These are phyloP conservation scores for Corydoras sp. DNA, from an alignment of 2,113 vertebrate species.

Conservation along the genomic window DNA sequence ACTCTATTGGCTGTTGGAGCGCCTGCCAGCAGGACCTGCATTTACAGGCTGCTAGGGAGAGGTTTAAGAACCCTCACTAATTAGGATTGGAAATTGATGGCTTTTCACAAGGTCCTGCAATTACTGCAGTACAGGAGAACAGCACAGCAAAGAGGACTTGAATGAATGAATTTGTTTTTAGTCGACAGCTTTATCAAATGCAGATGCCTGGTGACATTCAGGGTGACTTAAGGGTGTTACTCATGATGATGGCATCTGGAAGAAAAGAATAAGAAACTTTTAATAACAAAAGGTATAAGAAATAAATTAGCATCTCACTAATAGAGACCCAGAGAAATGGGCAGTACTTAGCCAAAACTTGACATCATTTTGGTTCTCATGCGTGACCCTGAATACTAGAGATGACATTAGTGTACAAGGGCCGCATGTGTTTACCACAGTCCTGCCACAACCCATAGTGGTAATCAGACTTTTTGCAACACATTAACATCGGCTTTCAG, in stretches of 20 bases:
- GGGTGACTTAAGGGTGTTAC: conserved; percentile 26
- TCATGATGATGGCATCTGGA: conserved; percentile 32
- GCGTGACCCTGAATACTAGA: conserved; percentile 9
- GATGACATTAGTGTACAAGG: no score
- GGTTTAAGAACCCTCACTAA: conserved; percentile 79
- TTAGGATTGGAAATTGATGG: conserved; percentile 80
- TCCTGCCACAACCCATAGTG: background rate
- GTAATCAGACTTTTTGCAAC: no score
- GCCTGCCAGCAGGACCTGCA: conserved; percentile 76
- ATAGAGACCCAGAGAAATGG: conserved; percentile 10
- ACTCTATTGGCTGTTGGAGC: conserved; percentile 75
- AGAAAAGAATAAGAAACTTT: conserved; percentile 14
- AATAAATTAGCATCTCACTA: conserved; percentile 26
- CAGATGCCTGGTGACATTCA: conserved; percentile 36
- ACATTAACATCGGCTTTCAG: no score
- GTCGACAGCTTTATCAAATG: conserved; percentile 28
- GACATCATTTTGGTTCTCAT: conserved; percentile 24
- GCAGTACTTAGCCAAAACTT: conserved; percentile 11
- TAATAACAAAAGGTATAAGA: conserved; percentile 20
- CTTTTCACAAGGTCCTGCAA: conserved; percentile 77
- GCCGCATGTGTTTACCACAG: conserved; percentile 12
- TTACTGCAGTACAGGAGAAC: conserved; percentile 60
- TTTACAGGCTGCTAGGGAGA: conserved; percentile 78
- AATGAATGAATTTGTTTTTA: conserved; percentile 42
- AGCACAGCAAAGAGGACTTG: conserved; percentile 38